Evolutionary conservation across 2,888 invertebrate species (phyloP).

Genomic region (Frankliniella fusca): DNA sequence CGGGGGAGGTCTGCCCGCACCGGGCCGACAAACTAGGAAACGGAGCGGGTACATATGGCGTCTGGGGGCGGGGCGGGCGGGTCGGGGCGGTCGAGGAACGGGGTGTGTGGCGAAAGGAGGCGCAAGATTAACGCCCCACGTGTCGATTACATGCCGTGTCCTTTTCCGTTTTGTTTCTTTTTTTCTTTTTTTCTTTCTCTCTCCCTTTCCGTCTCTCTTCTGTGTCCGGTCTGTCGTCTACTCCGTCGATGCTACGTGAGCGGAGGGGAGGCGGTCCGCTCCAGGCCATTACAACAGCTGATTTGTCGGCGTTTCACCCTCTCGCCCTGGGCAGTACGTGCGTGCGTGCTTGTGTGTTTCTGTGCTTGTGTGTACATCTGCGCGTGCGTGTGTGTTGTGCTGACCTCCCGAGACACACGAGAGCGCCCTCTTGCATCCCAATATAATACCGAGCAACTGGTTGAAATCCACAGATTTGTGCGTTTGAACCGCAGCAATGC

Average conservation of each 20-base stretch:
- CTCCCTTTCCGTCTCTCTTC: background rate
- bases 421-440: too few relatives aligned
- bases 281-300: background rate
- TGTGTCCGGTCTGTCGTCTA: conserved; percentile 16
- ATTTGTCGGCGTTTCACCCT: background rate
- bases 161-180: background rate
- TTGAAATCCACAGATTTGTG: too few relatives aligned
- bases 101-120: background rate
- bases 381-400: background rate
- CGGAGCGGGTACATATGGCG: background rate
- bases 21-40: conserved; percentile 18
- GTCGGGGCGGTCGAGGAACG: background rate
- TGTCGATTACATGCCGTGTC: conserved; percentile 22
- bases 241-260: background rate
- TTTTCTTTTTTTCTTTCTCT: background rate
- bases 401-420: background rate
- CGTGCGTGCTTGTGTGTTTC: too few relatives aligned
- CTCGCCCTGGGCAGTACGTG: background rate
- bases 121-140: background rate
- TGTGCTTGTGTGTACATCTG: too few relatives aligned
- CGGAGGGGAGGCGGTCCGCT: background rate
- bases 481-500: too few relatives aligned
- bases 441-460: too few relatives aligned
- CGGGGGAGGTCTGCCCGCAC: too few relatives aligned
- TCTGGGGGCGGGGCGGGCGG: too few relatives aligned